Conservation (phyloP, 2,797 vertebrate species). For the Lepus oiostolus region DNA sequence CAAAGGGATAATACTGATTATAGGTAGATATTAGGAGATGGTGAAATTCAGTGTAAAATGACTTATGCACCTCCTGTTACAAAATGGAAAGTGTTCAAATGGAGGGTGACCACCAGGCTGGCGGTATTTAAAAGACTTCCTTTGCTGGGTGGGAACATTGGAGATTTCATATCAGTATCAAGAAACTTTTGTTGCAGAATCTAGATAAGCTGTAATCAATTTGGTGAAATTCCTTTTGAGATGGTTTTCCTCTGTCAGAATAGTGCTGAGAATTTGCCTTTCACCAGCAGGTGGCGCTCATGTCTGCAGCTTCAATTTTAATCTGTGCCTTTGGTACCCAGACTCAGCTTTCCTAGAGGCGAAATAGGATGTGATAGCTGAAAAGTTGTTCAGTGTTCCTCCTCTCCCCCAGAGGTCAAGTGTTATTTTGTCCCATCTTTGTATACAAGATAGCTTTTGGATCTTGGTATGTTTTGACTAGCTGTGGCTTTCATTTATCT, state of each 20-base stretch:
- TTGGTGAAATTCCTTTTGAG: not conserved
- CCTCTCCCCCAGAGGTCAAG: not conserved
- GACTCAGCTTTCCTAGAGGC: slow-evolving; percentile 8
- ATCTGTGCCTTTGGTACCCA: not conserved
- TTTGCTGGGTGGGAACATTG: slow-evolving; percentile 9
- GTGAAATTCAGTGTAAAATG: slow-evolving; percentile 17
- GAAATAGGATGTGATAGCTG: not conserved
- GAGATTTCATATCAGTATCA: not conserved
- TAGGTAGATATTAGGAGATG: slow-evolving; percentile 2
- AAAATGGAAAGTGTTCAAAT: not conserved
- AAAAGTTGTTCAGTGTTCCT: not conserved
- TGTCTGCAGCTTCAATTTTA: slow-evolving; percentile 41
- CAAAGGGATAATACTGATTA: not conserved
- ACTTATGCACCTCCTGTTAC: not conserved
- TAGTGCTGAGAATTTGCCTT: slow-evolving; percentile 6
- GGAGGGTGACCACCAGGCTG: not conserved
- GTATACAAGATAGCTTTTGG: slow-evolving; percentile 16
- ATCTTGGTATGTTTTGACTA: not conserved
- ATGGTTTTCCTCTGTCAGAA: not conserved
- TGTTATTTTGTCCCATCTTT: slow-evolving; percentile 32
- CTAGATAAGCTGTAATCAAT: not conserved
- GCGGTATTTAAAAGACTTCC: not conserved
- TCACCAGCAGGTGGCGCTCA: slow-evolving; percentile 79
- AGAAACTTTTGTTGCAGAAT: slow-evolving; percentile 6
- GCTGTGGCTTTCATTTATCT: slow-evolving; percentile 14